Conservation (phyloP, 2,888 invertebrate species). For the Drosophila anceps region DNA sequence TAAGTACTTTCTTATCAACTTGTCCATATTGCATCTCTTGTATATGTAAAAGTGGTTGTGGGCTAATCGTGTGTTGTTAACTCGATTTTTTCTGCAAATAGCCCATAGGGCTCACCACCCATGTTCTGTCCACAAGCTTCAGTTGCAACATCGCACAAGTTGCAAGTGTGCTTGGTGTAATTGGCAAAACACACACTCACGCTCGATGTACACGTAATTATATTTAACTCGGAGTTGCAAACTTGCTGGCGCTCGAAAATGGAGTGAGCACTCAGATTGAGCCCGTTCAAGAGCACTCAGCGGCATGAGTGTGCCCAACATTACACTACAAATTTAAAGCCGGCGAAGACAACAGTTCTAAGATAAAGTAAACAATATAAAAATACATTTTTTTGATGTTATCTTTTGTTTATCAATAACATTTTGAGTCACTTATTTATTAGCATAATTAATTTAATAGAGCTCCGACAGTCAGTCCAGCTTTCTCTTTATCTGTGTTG, state of each 20-base stretch:
- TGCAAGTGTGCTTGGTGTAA: conserved; percentile 32
- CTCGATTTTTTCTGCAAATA: neutral
- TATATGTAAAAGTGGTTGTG: neutral
- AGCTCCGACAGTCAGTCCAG: neutral
- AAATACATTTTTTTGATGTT: neutral
- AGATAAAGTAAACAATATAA: no score
- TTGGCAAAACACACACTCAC: conserved; percentile 37
- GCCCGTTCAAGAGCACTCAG: neutral
- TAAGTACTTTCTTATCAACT: no score
- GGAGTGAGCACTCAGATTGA: neutral
- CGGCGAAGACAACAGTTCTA: neutral
- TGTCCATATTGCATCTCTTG: no score
- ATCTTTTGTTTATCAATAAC: neutral
- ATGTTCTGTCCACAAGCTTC: neutral
- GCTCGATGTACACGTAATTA: conserved; percentile 44
- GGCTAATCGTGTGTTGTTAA: neutral
- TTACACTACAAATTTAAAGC: neutral
- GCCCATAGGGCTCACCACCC: neutral
- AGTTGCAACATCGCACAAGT: neutral
- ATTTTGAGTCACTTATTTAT: neutral
- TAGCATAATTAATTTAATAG: neutral
- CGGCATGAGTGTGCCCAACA: neutral
- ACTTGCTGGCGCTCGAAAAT: conserved; percentile 8
- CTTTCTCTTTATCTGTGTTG: neutral
- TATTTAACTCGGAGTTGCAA: conserved; percentile 32